A percentile compares a stretch with the other conserved stretches of the same genome.
Evolutionary conservation across 2,113 vertebrate genomes (phyloP).

Genomic region (Mesocricetus auratus): DNA sequence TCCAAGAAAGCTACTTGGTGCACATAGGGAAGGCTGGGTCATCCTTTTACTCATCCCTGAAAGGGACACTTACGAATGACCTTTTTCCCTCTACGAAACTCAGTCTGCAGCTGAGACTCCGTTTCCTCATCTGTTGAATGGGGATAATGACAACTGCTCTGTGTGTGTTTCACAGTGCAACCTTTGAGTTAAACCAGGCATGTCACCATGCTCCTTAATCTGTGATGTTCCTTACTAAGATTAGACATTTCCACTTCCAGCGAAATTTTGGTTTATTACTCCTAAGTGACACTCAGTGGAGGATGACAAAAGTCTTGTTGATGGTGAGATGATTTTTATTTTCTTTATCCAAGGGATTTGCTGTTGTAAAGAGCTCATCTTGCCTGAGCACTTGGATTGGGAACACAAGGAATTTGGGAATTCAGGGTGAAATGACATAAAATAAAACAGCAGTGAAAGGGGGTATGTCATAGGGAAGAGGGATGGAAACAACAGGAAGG

Average conservation of each 20-base stretch:
- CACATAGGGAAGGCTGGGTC: background rate
- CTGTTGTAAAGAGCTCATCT: background rate
- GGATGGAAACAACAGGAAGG: background rate
- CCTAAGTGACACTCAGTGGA: background rate
- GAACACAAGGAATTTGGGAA: background rate
- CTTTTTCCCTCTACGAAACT: background rate
- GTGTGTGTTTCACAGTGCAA: background rate
- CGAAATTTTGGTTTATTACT: background rate
- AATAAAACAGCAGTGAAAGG: background rate
- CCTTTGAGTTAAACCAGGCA: accelerated
- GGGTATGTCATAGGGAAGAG: background rate
- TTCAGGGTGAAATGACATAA: background rate
- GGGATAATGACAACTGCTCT: background rate
- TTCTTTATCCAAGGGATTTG: constrained; percentile 27
- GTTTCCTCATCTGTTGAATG: background rate
- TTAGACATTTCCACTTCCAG: background rate
- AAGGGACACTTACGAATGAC: background rate
- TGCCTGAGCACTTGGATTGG: background rate
- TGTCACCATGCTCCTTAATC: background rate
- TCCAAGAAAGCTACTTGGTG: background rate
- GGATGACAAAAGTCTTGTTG: background rate
- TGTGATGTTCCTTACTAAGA: accelerated
- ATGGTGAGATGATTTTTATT: constrained; percentile 39
- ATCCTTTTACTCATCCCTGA: background rate
- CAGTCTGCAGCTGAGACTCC: background rate